Evolutionary conservation across 2,113 vertebrate genomes (phyloP).

Genomic region (Saccopteryx leptura): DNA sequence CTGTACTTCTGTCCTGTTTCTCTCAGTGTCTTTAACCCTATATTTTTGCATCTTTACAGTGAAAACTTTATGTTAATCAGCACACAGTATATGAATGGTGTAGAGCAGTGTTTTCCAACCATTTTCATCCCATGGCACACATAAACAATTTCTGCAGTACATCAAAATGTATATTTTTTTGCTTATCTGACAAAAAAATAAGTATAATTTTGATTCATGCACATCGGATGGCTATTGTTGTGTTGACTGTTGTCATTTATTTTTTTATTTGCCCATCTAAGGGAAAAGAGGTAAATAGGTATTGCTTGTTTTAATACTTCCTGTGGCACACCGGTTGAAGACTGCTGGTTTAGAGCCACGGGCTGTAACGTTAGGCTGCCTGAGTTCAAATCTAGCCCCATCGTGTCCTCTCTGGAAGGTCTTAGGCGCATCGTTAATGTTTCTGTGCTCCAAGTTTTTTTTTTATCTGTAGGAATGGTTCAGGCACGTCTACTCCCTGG

Average conservation of each 20-base stretch:
- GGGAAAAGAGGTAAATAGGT: no score
- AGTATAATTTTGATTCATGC: no score
- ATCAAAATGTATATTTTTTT: no score
- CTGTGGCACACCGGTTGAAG: no score
- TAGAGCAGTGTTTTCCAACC: not conserved
- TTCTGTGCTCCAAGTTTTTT: not conserved
- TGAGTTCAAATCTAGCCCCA: not conserved
- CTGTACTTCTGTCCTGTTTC: not conserved
- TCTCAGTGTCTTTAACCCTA: not conserved
- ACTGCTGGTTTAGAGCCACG: not conserved
- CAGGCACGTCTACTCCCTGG: not conserved
- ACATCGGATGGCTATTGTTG: no score
- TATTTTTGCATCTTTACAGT: not conserved
- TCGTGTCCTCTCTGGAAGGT: not conserved
- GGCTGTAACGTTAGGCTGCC: not conserved
- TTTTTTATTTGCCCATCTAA: no score
- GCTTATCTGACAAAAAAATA: no score
- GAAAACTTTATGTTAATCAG: not conserved
- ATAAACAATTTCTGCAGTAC: no score
- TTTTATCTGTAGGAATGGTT: not conserved
- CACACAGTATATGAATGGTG: not conserved
- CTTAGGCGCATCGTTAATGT: not conserved
- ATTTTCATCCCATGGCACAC: no score
- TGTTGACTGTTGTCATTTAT: no score
- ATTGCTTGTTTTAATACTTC: no score